Evolutionary conservation across 2,888 invertebrate genomes (phyloP), one percentile per base, ranked within the genome.

Genomic region (Congeria kusceri): DNA sequence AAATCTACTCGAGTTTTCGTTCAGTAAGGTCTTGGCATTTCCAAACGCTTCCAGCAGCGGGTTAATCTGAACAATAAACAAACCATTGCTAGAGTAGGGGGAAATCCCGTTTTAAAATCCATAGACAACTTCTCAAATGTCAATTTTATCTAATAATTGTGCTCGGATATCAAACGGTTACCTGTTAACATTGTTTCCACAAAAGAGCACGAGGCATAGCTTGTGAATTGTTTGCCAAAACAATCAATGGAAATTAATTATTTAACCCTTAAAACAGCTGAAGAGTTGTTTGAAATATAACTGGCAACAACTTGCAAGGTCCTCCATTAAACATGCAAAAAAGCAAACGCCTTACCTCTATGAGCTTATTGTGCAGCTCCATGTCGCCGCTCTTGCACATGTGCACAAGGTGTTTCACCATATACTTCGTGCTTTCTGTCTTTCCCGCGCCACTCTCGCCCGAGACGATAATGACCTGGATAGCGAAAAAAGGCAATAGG

Each of bases 381-480:
- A 78, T 78, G 9, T 70, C 49, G 4, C 77, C 87, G 23, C 72
- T 73, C 47, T 83, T 75, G 58, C 87, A 83, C 84, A 87, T 84
- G 23, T 83, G 80, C 47, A 87, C 82, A 56, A 87, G 72, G 29
- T 87, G 87, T 57, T 79, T 68, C 7, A 87, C 84, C 86, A 87
- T 86, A 47, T 83, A 71, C 69, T 87, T 87, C 9, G 86, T 80
- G 49, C 84, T 87, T 62, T 93, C 92, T 3, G 93, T 93, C 71
- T 93, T 93, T 2, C 93, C 93, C 0, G 92, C 84, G 0, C 93
- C 87, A 46, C 83, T 83, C 49, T 87, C 87, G 11, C 87, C 87
- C 49, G 82, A 79, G 25, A 87, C 85, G 70, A 87, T 80, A 15
- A 87, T 84, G 25, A 87, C 85, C 80, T 86, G 72, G 28, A 29